Percentiles rank a stretch among this genome's conserved stretches.
Evolutionary conservation across 2,797 vertebrate genomes (phyloP).

Genomic region (Typhlichthys subterraneus): DNA sequence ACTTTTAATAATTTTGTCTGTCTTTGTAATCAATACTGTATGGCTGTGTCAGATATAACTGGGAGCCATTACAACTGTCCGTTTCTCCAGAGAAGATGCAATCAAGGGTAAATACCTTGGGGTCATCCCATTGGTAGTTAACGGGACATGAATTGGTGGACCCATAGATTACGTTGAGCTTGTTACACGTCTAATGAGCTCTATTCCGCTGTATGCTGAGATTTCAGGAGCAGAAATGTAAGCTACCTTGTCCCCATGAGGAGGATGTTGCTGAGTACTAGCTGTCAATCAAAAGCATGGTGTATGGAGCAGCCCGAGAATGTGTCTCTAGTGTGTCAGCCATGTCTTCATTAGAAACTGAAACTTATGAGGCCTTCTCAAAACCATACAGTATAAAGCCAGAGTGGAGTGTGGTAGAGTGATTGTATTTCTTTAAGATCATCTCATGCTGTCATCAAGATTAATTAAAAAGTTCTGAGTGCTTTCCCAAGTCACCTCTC

Average conservation of each 20-base stretch:
- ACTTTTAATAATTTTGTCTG: not conserved
- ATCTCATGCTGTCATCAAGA: conserved; percentile 33
- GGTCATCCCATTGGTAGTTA: conserved; percentile 31
- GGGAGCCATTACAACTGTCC: conserved; percentile 20
- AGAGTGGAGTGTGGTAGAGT: not conserved
- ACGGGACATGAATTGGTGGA: conserved; percentile 31
- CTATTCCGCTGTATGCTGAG: conserved; percentile 8
- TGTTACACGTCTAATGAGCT: not conserved
- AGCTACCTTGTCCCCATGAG: conserved; percentile 25
- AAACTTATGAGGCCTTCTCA: conserved; percentile 17
- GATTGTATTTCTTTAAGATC: not conserved
- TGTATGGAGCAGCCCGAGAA: conserved; percentile 20
- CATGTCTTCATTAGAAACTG: conserved; percentile 12
- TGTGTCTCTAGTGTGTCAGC: conserved; percentile 8
- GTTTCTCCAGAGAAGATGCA: conserved; percentile 5
- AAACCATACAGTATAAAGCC: conserved; percentile 24
- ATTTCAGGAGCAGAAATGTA: conserved; percentile 18
- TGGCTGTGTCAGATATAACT: conserved; percentile 14
- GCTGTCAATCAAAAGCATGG: conserved; percentile 36
- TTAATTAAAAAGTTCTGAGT: conserved; percentile 62
- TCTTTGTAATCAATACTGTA: conserved; percentile 12
- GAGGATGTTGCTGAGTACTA: conserved; percentile 11
- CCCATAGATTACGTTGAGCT: conserved; percentile 26
- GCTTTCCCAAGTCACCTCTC: not conserved
- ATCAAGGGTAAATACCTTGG: conserved; percentile 30